Base-by-base conservation (phyloP, 2,113 vertebrate genomes). In the Geococcyx californianus region DNA sequence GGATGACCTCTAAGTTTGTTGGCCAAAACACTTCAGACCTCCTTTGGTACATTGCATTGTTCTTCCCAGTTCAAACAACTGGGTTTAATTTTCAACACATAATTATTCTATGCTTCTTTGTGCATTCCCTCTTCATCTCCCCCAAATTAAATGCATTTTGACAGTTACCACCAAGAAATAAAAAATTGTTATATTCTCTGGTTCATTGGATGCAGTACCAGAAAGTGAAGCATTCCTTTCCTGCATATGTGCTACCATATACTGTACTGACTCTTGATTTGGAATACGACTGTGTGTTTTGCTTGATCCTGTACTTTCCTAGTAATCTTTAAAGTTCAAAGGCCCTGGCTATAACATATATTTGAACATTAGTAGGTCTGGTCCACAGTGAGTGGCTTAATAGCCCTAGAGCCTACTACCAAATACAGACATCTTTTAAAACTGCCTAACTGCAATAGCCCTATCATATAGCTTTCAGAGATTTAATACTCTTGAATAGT, bases 61-160 rank as follows among this genome's bases (percentile, higher is more conserved):
- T 95, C 88, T 89, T 88, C 86, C 34, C 34, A 34, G 47, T 88
- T 94, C 90, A 94, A 85, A 84, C 86, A 93, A 96, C 90, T 90
- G 94, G 91, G 36, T 93, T 96, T 95, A 89, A 97, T 96, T 92
- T 95, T 96, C 92, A 93, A 66, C 90, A 92, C 83, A 70, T 90
- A 93, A 94, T 96, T 95, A 94, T 86, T 86, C 64, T 92, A 59
- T 64, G 45, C 76, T 93, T 84, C 86, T 95, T 94, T 94, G 80
- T 94, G 84, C 13, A 2, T 80, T 89, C 73, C 55, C 8, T 94
- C 47, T 90, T 95, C 86, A 89, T 93, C 86, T 89, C 20, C 67
- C 42, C 72, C 28, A 77, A 90, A 92, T 56, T 77, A 92, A 95
- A 95, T 81, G 76, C n/a, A 44, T 92, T 96, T 89, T 95, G 88